phyloP scores from a whole-genome alignment of 2,113 vertebrate genomes.

The Solea senegalensis region DNA sequence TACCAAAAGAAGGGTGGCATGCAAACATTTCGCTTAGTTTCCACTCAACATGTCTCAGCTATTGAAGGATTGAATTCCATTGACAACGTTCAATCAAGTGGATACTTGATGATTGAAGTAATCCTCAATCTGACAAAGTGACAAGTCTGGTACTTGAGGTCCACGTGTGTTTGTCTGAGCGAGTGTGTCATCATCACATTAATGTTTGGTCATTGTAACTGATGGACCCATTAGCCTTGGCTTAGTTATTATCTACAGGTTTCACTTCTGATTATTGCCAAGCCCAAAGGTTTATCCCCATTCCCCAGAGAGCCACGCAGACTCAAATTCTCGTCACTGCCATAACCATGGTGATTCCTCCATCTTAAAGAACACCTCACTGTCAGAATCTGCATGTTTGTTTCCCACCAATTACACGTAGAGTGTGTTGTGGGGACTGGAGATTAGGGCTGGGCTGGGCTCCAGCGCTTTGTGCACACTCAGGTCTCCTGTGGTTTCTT shows the following conservation, averaged over 20 bases:
- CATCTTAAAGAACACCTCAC: constrained; percentile 35
- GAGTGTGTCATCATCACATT: constrained; percentile 19
- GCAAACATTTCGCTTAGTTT: constrained; percentile 14
- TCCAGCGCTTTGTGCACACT: not conserved
- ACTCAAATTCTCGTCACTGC: constrained; percentile 34
- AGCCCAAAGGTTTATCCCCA: constrained; percentile 43
- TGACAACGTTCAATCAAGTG: constrained; percentile 4
- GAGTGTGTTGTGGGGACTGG: not conserved
- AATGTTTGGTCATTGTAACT: constrained; percentile 38
- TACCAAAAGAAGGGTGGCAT: constrained; percentile 19
- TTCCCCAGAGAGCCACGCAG: constrained; percentile 43
- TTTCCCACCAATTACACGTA: constrained; percentile 40
- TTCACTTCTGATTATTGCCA: constrained; percentile 49
- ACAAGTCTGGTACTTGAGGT: constrained; percentile 3
- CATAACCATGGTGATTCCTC: constrained; percentile 66
- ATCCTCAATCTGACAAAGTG: not conserved
- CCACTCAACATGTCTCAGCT: constrained; percentile 22
- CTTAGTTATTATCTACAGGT: constrained; percentile 62
- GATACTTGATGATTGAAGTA: not conserved
- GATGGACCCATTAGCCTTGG: constrained; percentile 39
- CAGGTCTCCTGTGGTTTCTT: constrained; percentile 24
- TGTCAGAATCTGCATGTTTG: constrained; percentile 37
- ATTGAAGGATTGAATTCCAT: constrained; percentile 25
- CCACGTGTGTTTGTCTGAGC: constrained; percentile 14
- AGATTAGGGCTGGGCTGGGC: constrained; percentile 11